Evolutionary conservation across 2,113 vertebrate genomes (phyloP).

Genomic region (Lates calcarifer): DNA sequence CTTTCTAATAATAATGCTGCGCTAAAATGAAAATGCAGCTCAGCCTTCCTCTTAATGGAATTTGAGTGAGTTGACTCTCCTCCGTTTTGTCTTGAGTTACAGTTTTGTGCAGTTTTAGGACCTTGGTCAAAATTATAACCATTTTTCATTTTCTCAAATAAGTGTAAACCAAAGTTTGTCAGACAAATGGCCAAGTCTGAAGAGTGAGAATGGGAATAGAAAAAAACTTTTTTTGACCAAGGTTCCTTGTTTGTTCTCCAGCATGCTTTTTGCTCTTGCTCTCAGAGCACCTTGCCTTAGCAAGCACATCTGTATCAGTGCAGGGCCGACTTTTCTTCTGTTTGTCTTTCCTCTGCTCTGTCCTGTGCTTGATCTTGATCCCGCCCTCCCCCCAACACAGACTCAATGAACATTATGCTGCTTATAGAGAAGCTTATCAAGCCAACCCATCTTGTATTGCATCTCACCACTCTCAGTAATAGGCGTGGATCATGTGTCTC

Average conservation of each 20-base stretch:
- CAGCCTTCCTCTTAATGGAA: conserved; percentile 50
- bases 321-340: conserved; percentile 41
- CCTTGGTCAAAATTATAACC: conserved; percentile 7
- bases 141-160: conserved; percentile 3
- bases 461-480: conserved; percentile 17
- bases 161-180: conserved; percentile 34
- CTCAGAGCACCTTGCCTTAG: conserved; percentile 54
- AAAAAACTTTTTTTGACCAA: conserved; percentile 8
- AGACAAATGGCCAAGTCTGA: conserved; percentile 15
- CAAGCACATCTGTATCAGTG: conserved; percentile 41
- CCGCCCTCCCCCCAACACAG: not conserved
- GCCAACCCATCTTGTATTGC: conserved; percentile 43
- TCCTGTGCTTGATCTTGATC: not conserved
- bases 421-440: conserved; percentile 55
- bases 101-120: conserved; percentile 32
- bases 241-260: conserved; percentile 26
- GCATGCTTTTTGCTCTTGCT: conserved; percentile 54
- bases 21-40: conserved; percentile 50
- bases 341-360: conserved; percentile 24
- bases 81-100: conserved; percentile 27
- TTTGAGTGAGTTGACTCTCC: conserved; percentile 26
- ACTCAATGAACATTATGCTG: conserved; percentile 39
- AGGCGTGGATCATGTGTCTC: conserved; percentile 44
- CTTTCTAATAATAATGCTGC: conserved; percentile 46
- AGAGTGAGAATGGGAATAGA: conserved; percentile 21